Evolutionary conservation across 2,888 invertebrate species (phyloP).

Genomic region (Kryphioiulus occultus): DNA sequence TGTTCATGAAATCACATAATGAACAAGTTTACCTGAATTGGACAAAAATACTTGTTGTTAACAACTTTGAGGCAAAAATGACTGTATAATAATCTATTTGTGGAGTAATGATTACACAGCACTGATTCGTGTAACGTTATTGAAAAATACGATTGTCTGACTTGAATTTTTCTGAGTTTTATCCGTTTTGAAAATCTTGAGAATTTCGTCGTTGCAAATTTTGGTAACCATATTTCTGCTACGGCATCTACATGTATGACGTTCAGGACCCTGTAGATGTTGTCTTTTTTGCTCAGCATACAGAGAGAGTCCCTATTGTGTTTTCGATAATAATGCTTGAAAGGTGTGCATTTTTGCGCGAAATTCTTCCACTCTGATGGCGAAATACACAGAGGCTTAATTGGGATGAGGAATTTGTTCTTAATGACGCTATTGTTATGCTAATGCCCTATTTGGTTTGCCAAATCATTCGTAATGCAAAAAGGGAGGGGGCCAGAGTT

Average conservation of each 20-base stretch:
- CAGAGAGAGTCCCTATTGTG: not conserved
- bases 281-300: not conserved
- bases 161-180: too few species aligned
- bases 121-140: too few species aligned
- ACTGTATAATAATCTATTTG: too few species aligned
- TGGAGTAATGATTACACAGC: too few species aligned
- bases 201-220: not conserved
- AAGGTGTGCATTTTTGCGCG: slow-evolving; percentile 28
- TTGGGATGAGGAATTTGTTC: slow-evolving; percentile 46
- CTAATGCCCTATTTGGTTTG: slow-evolving; percentile 49
- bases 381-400: slow-evolving; percentile 17
- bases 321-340: not conserved
- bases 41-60: too few species aligned
- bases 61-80: too few species aligned
- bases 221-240: too few species aligned
- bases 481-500: not conserved
- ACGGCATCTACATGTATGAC: not conserved
- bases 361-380: slow-evolving; percentile 29
- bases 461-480: slow-evolving; percentile 36
- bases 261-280: not conserved
- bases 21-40: too few species aligned
- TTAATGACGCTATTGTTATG: slow-evolving; percentile 48
- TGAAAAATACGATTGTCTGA: too few species aligned
- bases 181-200: too few species aligned
- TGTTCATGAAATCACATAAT: too few species aligned